Conservation (phyloP, 2,888 invertebrate genomes). For the Drosophila barbarae region DNA sequence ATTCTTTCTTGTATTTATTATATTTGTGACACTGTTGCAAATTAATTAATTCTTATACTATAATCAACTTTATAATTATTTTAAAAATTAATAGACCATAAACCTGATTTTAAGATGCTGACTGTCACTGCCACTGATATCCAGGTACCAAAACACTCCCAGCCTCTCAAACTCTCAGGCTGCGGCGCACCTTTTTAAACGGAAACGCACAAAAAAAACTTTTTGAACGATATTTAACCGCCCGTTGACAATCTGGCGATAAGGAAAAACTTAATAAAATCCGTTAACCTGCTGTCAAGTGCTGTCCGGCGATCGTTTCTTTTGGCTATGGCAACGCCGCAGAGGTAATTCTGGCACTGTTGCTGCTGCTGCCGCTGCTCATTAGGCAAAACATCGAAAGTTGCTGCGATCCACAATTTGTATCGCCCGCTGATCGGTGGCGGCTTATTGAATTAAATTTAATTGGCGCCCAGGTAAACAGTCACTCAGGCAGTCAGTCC, state of each 20-base stretch:
- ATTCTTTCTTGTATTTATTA: too few relatives aligned
- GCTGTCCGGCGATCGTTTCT: conserved; percentile 44
- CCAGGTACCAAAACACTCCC: conserved; percentile 5
- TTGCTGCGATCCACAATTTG: conserved; percentile 56
- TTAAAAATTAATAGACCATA: too few relatives aligned
- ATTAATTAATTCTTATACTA: neutral
- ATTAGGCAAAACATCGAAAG: conserved; percentile 57
- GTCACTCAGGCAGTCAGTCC: conserved; percentile 62
- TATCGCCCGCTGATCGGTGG: conserved; percentile 56
- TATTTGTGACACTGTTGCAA: neutral
- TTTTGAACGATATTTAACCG: conserved; percentile 22
- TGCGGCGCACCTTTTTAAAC: conserved; percentile 28
- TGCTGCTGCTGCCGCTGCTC: conserved; percentile 22
- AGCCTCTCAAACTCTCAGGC: neutral
- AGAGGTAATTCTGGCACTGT: conserved; percentile 7
- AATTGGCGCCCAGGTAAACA: conserved; percentile 67
- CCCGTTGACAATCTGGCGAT: conserved; percentile 38
- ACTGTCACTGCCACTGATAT: neutral
- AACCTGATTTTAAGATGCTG: neutral
- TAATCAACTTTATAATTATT: neutral
- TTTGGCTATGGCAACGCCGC: conserved; percentile 51
- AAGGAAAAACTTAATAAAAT: conserved; percentile 26
- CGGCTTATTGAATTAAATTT: conserved; percentile 58
- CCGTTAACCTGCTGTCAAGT: conserved; percentile 43
- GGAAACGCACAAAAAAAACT: neutral